Percentiles rank a stretch among this genome's conserved stretches.
Conservation (phyloP, 2,113 vertebrate species). For the Protobothrops flavoviridis region DNA sequence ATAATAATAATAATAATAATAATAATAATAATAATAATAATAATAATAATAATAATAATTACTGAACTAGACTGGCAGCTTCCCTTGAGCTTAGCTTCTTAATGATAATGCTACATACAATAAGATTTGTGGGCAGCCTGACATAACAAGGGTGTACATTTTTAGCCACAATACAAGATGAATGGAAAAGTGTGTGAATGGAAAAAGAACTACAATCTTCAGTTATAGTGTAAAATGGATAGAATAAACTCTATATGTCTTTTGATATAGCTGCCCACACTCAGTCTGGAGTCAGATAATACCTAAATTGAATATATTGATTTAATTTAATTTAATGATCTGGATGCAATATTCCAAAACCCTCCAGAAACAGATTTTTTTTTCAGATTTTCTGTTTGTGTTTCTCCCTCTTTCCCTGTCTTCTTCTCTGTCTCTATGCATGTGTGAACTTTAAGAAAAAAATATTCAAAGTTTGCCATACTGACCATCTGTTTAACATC, state of each 20-base stretch:
- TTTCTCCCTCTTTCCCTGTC: background rate
- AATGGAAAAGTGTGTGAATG: background rate
- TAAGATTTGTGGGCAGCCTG: background rate
- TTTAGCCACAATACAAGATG: background rate
- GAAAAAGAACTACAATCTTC: background rate
- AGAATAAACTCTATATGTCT: background rate
- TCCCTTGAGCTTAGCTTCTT: background rate
- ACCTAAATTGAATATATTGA: background rate
- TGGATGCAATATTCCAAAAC: background rate
- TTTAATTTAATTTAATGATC: background rate
- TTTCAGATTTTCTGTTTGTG: background rate
- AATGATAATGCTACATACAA: background rate
- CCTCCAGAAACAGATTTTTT: background rate
- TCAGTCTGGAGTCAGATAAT: background rate
- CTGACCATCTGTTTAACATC: background rate
- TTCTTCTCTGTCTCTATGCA: background rate
- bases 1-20: too few species aligned
- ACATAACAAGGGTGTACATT: background rate
- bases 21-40: too few species aligned
- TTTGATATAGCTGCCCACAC: background rate
- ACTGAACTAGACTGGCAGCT: background rate
- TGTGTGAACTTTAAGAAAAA: background rate
- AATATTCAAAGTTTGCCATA: background rate
- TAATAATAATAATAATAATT: too few species aligned
- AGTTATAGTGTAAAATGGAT: background rate